Percentiles rank a stretch among this genome's conserved stretches.
These are phyloP conservation scores for Platygyra sinensis DNA, from an alignment of 64 coral and sea anemone genomes.

Conservation along the genomic window DNA sequence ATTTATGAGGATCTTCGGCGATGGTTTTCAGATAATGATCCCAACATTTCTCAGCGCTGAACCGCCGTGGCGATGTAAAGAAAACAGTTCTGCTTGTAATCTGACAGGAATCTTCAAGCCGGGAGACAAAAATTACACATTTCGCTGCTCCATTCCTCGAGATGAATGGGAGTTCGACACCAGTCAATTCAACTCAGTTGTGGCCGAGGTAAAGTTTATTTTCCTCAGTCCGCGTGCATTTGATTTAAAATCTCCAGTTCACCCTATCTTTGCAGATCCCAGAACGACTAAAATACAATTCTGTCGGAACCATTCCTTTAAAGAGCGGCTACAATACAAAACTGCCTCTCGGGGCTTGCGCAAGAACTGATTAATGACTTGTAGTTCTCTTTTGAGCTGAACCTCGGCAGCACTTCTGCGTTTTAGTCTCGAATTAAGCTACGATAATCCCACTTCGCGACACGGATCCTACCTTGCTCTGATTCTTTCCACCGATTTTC, in stretches of 20 bases:
- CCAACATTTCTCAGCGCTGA: slow-evolving; percentile 62
- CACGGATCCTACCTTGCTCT: too few relatives aligned
- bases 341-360: too few relatives aligned
- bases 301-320: too few relatives aligned
- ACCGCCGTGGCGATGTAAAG: slow-evolving; percentile 70
- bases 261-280: too few relatives aligned
- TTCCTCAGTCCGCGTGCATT: not conserved
- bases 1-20: slow-evolving; percentile 53
- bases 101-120: slow-evolving; percentile 55
- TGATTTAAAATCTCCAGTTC: not conserved
- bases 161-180: slow-evolving; percentile 62
- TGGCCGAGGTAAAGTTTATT: slow-evolving; percentile 51
- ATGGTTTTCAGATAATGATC: slow-evolving; percentile 53
- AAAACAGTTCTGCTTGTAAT: slow-evolving; percentile 63
- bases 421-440: too few relatives aligned
- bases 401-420: too few relatives aligned
- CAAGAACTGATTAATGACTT: too few relatives aligned
- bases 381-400: too few relatives aligned
- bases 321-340: too few relatives aligned
- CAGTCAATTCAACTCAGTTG: slow-evolving; percentile 29
- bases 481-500: not conserved
- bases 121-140: slow-evolving; percentile 59
- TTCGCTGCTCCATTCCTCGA: slow-evolving; percentile 63
- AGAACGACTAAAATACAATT: too few relatives aligned
- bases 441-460: too few relatives aligned